Evolutionary conservation across 2,113 vertebrate species (phyloP), one percentile per base, ranked within the genome.

Genomic region (Nerophis lumbriciformis): DNA sequence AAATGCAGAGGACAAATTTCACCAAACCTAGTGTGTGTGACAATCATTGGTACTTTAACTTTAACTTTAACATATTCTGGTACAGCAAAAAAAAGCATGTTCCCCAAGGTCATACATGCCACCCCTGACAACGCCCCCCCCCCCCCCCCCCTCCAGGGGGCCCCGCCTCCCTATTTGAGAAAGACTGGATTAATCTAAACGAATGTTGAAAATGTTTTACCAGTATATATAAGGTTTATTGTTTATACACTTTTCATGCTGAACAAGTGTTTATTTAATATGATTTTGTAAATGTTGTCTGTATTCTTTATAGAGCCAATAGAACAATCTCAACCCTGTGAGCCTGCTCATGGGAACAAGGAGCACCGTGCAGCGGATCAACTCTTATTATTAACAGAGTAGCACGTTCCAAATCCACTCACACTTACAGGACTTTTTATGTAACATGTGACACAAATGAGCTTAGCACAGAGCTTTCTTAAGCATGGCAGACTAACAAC

Each of bases 381-480:
- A 52, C 65, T 49, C 15, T 15, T 48, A 35, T 39, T 65, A 81
- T 65, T 81, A 77, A 83, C 79, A 81, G 72, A 53, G 50, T 57
- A 19, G 44, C 63, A 13, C 53, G 0, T 9, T 68, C 61, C 36
- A 83, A 82, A 85, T 79, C 73, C 71, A 55, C 71, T 80, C 66
- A 61, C 66, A 61, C 68, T 4, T 15, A 49, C 56, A 71, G 21
- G 21, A 39, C 45, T 63, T 54, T 68, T 72, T 61, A 76, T 39
- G 2, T 59, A 73, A 79, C 5, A 1, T 28, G 57, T 59, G 59
- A 64, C 50, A 69, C 59, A 54, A 67, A 28, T 42, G 56, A 50
- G 68, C 53, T 53, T 53, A 59, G 51, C 14, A 44, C 13, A n/a
- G 53, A 38, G 67, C 58, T 61, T 72, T 56, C 53, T 78, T 39